These are phyloP conservation scores for Aphelenchoides fujianensis DNA, from an alignment of 1,140 invertebrate genomes.

Conservation along the genomic window DNA sequence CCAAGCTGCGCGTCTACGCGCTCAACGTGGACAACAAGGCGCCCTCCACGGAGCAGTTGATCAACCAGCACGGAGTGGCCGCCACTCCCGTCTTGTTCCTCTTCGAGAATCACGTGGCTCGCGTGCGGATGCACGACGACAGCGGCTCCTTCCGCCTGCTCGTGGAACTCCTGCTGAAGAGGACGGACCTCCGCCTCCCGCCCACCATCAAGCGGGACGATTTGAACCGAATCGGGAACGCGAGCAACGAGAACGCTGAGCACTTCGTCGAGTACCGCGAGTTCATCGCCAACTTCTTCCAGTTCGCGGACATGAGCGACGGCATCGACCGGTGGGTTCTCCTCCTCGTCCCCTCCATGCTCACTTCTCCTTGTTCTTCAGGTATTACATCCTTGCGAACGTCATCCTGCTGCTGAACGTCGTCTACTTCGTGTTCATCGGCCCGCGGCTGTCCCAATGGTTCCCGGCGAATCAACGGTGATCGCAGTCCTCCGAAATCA, in stretches of 20 bases:
- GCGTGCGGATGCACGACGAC: neutral
- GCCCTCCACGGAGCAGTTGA: neutral
- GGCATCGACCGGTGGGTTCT: neutral
- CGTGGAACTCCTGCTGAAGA: neutral
- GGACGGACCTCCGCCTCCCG: neutral
- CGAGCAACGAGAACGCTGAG: neutral
- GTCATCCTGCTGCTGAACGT: neutral
- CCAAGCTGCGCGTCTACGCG: constrained; percentile 5
- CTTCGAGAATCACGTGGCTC: neutral
- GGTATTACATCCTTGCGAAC: neutral
- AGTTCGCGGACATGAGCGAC: neutral
- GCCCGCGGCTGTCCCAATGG: neutral
- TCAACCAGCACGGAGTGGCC: constrained; percentile 14
- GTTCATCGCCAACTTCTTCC: constrained; percentile 3
- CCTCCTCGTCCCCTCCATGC: neutral
- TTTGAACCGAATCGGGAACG: neutral
- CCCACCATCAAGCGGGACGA: neutral
- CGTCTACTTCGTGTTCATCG: neutral
- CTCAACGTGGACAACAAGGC: neutral
- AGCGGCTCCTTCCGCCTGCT: neutral
- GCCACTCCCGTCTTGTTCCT: neutral
- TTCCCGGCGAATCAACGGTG: neutral
- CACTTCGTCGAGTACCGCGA: neutral
- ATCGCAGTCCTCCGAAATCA: neutral
- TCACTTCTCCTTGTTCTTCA: neutral